phyloP scores from a whole-genome alignment of 2,888 invertebrate species.

The Andrena bucephala region DNA sequence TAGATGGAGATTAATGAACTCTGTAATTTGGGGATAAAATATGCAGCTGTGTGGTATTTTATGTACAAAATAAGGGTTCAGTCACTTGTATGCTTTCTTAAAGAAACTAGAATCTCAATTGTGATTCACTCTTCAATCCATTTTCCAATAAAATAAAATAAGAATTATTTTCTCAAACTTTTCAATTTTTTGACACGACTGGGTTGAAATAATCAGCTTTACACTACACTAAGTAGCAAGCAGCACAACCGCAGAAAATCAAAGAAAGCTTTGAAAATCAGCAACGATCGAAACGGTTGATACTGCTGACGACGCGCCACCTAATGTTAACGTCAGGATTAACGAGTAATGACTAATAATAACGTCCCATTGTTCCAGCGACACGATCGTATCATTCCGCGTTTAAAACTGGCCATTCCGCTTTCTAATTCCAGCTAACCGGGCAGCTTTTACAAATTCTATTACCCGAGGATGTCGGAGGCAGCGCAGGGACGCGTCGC shows the following conservation, averaged over 20 bases:
- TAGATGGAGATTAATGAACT: background rate
- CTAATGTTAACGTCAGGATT: constrained; percentile 4
- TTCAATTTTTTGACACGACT: no score
- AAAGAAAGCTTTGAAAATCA: background rate
- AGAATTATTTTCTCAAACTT: no score
- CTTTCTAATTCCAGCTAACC: constrained; percentile 25
- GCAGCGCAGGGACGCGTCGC: background rate
- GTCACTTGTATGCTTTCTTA: no score
- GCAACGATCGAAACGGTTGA: constrained; percentile 13
- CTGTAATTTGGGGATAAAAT: background rate
- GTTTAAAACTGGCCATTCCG: constrained; percentile 5
- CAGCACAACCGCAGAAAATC: background rate
- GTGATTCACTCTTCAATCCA: no score
- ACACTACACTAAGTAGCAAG: background rate
- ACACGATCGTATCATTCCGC: background rate
- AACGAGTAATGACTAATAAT: constrained; percentile 33
- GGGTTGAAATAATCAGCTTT: background rate
- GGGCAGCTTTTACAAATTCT: constrained; percentile 31
- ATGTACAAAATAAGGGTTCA: no score
- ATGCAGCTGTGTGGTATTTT: no score
- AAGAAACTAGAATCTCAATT: no score
- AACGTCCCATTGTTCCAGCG: constrained; percentile 30
- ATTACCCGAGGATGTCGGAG: background rate
- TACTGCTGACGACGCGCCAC: background rate
- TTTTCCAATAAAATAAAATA: no score